Base-by-base conservation (phyloP, 1,140 invertebrate species). In the Trichonephila clavipes region DNA sequence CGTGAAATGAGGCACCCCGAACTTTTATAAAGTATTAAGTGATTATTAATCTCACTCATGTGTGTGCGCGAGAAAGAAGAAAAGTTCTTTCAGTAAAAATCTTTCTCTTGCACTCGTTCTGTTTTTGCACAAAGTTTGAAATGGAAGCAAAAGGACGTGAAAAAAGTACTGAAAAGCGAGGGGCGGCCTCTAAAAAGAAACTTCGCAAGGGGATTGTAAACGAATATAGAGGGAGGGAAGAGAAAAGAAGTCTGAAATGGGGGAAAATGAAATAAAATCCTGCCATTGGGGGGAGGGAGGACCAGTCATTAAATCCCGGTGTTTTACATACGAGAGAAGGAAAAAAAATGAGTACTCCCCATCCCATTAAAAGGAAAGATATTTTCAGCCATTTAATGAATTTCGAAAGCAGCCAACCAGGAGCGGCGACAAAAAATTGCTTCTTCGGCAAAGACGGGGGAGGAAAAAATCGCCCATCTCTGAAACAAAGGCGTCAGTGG, bases 301-400 rank as follows among this genome's bases (percentile, higher is more conserved):
- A 77, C 64, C 69, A 64, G 83, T 92, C 64, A 64, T 92, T 87
- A 92, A 87, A 92, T 51, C 66, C 81, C 83, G n/a, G 64, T 92
- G 91, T 92, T 92, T 92, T 92, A 34, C 91, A 92, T 72, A 16
- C 40, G 14, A 58, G 24, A 44, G 51, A 28, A 21, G 28, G n/a
- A n/a, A n/a, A n/a, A n/a, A 64, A 24, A 77, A 92, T n/a, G n/a
- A n/a, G n/a, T n/a, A n/a, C n/a, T n/a, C n/a, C n/a, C n/a, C n/a
- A n/a, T n/a, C n/a, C n/a, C n/a, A 87, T 87, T 64, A 92, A 92
- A 92, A 58, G 44, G 62, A 58, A 66, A 81, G n/a, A 93, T 88
- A 88, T 93, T 93, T 93, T 93, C 85, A 88, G 86, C 58, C 92
- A 93, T n/a, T 93, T 93, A 93, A 93, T 93, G 92, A 88, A 93